These are phyloP conservation scores for Apostichopus leukothele DNA, from an alignment of 53 echinoderm and acorn worm genomes.

Conservation along the genomic window DNA sequence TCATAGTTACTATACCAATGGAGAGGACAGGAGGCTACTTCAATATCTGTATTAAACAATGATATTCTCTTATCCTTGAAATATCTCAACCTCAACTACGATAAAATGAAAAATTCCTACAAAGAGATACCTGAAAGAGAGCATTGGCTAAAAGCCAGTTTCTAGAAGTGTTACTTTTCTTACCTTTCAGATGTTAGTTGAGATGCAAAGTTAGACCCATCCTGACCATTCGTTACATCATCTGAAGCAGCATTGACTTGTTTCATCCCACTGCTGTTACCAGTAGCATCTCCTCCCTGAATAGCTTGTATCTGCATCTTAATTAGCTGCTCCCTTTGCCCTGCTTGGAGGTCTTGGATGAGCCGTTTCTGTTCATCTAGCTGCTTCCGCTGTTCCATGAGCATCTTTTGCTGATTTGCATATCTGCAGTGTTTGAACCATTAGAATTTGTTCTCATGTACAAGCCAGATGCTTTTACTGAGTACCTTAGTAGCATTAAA, in stretches of 20 bases:
- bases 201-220: neutral
- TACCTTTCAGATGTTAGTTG: slow-evolving; percentile 12
- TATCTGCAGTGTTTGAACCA: slow-evolving; percentile 47
- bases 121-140: no score
- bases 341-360: slow-evolving; percentile 80
- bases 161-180: neutral
- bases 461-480: no score
- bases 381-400: slow-evolving; percentile 85
- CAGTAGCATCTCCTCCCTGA: slow-evolving; percentile 39
- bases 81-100: no score
- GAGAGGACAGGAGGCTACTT: no score
- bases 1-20: no score
- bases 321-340: slow-evolving; percentile 73
- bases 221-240: neutral
- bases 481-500: no score
- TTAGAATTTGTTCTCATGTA: no score
- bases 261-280: slow-evolving; percentile 5
- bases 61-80: no score
- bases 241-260: neutral
- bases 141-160: no score
- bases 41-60: no score
- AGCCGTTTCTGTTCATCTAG: slow-evolving; percentile 82
- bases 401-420: slow-evolving; percentile 84
- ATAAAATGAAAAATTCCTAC: no score
- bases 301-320: slow-evolving; percentile 63